phyloP scores from a whole-genome alignment of 2,888 invertebrate genomes.

The Therioaphis trifolii region DNA sequence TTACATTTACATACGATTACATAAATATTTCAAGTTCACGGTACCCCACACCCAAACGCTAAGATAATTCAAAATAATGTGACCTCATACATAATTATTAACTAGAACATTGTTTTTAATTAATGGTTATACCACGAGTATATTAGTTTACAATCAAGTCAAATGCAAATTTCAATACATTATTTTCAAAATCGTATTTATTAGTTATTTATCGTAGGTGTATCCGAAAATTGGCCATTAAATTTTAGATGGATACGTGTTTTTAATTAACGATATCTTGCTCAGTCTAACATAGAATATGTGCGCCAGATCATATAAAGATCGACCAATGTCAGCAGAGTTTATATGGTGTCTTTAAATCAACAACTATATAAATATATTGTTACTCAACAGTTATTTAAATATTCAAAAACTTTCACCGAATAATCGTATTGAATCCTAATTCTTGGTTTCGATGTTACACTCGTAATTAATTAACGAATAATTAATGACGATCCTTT shows the following conservation, averaged over 20 bases:
- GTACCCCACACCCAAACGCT: background rate
- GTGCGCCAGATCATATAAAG: background rate
- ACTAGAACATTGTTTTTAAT: background rate
- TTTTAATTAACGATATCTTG: too few relatives aligned
- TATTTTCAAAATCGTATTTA: background rate
- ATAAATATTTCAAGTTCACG: background rate
- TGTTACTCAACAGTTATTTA: background rate
- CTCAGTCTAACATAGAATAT: too few relatives aligned
- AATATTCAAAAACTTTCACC: conserved; percentile 3
- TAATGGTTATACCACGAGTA: too few relatives aligned
- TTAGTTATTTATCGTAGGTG: background rate
- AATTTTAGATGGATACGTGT: too few relatives aligned
- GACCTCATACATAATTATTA: conserved; percentile 5
- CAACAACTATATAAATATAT: background rate
- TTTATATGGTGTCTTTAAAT: background rate
- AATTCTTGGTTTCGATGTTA: background rate
- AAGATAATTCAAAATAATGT: background rate
- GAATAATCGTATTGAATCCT: background rate
- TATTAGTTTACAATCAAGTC: background rate
- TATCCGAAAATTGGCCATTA: background rate
- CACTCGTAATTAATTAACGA: background rate
- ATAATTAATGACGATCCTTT: background rate
- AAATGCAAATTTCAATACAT: background rate
- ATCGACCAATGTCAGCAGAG: background rate
- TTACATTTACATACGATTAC: conserved; percentile 10